Evolutionary conservation across 2,888 invertebrate species (phyloP).

Genomic region (Athalia circularis): DNA sequence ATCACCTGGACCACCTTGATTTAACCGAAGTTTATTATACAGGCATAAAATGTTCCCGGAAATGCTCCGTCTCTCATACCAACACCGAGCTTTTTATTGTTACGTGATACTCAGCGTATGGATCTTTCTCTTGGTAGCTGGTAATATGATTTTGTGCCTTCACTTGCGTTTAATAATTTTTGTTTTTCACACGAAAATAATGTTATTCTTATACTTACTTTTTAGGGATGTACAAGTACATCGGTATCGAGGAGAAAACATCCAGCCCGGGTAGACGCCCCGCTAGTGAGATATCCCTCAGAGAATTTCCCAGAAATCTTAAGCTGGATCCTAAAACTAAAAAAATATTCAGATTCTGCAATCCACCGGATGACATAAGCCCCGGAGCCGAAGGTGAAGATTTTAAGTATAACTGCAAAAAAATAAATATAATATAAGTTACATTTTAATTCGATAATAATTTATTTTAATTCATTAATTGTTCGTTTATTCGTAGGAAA

Average conservation of each 20-base stretch:
- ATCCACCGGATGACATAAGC: constrained; percentile 82
- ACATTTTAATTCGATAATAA: neutral
- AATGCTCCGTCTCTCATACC: constrained; percentile 79
- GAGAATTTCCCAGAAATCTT: constrained; percentile 76
- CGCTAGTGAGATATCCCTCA: constrained; percentile 72
- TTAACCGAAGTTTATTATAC: neutral
- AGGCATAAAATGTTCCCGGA: constrained; percentile 73
- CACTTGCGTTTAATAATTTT: neutral
- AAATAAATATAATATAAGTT: neutral
- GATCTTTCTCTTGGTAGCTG: constrained; percentile 87
- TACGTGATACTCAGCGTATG: constrained; percentile 88
- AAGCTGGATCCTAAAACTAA: constrained; percentile 80
- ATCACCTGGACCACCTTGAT: neutral
- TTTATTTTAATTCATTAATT: constrained; percentile 65
- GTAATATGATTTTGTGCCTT: constrained; percentile 68
- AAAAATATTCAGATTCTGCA: constrained; percentile 83
- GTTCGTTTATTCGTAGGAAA: constrained; percentile 70
- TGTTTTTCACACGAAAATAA: neutral
- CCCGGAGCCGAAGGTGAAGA: constrained; percentile 84
- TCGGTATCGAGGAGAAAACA: constrained; percentile 78
- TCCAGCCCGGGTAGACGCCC: constrained; percentile 72
- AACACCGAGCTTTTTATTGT: constrained; percentile 88
- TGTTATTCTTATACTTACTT: constrained; percentile 50
- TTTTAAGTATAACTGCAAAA: neutral
- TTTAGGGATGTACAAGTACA: constrained; percentile 87